Percentiles rank a stretch among this genome's conserved stretches.
Evolutionary conservation across 2,888 invertebrate species (phyloP).

Genomic region (Phyllotreta cruciferae): DNA sequence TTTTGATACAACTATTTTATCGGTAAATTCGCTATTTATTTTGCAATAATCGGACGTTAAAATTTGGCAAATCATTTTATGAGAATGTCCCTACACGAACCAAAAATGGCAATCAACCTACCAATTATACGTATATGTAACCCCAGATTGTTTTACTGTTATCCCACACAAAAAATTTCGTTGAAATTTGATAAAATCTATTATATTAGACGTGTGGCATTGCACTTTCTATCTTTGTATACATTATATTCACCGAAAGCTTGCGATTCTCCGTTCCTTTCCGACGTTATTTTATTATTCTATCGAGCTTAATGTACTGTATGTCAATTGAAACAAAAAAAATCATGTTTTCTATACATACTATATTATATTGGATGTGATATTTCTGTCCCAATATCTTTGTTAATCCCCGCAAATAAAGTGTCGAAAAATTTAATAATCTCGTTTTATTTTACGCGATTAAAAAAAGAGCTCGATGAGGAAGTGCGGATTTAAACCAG

Average conservation of each 20-base stretch:
- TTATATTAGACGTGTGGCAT: too few species aligned
- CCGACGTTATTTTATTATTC: slow-evolving; percentile 35
- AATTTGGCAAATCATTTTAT: slow-evolving; percentile 5
- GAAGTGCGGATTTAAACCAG: too few species aligned
- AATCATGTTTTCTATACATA: slow-evolving; percentile 47
- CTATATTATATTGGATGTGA: slow-evolving; percentile 50
- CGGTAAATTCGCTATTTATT: too few species aligned
- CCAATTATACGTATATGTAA: slow-evolving; percentile 15
- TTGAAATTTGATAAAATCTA: too few species aligned
- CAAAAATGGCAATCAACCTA: slow-evolving; percentile 19
- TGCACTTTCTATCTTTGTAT: slow-evolving; percentile 16
- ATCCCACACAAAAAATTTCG: background rate
- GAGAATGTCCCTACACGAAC: slow-evolving; percentile 6
- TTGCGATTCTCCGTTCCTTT: slow-evolving; percentile 38
- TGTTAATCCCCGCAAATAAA: slow-evolving; percentile 45
- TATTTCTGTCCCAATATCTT: slow-evolving; percentile 46
- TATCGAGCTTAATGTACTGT: slow-evolving; percentile 60
- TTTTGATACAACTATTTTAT: too few species aligned
- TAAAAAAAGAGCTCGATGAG: background rate
- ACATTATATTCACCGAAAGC: slow-evolving; percentile 45
- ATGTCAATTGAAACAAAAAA: slow-evolving; percentile 59
- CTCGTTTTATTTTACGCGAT: background rate
- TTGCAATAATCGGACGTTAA: too few species aligned
- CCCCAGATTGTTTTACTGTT: slow-evolving; percentile 11
- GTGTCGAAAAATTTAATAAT: background rate